Evolutionary conservation across 1,140 invertebrate genomes (phyloP).

Genomic region (Battus philenor): DNA sequence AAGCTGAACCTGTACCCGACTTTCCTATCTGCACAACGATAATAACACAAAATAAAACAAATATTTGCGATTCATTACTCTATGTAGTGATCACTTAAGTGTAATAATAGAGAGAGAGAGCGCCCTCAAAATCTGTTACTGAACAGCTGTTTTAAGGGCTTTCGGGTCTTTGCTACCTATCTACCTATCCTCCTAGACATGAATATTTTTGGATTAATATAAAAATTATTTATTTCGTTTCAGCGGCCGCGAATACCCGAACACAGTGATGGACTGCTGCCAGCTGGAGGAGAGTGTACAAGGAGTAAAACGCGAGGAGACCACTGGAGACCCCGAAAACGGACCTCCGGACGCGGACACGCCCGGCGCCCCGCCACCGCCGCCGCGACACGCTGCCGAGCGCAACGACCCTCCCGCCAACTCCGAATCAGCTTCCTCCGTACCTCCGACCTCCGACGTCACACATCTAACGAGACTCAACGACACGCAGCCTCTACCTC

Average conservation of each 20-base stretch:
- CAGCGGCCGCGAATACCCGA: constrained; percentile 93
- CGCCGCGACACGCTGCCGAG: constrained; percentile 54
- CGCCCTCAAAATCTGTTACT: too few species aligned
- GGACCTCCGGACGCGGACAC: constrained; percentile 90
- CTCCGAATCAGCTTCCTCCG: constrained; percentile 48
- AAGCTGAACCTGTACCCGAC: too few species aligned
- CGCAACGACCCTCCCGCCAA: constrained; percentile 54
- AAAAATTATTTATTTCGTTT: constrained; percentile 43
- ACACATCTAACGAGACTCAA: constrained; percentile 63
- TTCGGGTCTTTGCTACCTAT: too few species aligned
- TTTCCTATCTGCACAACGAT: too few species aligned
- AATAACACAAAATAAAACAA: too few species aligned
- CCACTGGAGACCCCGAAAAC: constrained; percentile 88
- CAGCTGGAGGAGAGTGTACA: constrained; percentile 89
- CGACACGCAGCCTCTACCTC: constrained; percentile 62
- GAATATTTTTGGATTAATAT: too few species aligned
- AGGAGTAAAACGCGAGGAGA: constrained; percentile 87
- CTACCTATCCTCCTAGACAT: too few species aligned
- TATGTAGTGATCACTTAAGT: too few species aligned
- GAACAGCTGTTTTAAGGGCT: too few species aligned
- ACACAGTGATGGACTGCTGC: constrained; percentile 94
- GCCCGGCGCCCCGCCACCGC: constrained; percentile 62
- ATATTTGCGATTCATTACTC: too few species aligned
- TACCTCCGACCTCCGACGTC: constrained; percentile 59
- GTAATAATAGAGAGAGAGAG: too few species aligned